These are phyloP conservation scores for Hystrix cristata DNA, from an alignment of 2,113 vertebrate species.

Conservation along the genomic window DNA sequence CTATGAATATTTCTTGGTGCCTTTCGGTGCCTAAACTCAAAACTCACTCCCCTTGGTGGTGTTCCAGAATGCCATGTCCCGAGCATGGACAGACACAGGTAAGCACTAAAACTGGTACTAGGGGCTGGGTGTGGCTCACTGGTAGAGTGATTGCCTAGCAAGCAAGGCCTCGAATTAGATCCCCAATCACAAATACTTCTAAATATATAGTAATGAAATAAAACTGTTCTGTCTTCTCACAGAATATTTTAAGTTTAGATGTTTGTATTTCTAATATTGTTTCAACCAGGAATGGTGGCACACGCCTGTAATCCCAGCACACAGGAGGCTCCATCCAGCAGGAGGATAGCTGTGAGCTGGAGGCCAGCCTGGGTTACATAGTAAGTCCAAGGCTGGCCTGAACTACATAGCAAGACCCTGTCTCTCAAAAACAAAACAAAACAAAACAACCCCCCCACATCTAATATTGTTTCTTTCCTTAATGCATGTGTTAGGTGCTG, in stretches of 20 bases:
- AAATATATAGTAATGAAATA: not conserved
- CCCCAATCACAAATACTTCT: not conserved
- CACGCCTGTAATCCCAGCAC: too few species aligned
- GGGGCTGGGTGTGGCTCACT: not conserved
- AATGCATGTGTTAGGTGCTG: not conserved
- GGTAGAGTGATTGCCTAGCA: not conserved
- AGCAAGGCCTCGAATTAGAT: not conserved
- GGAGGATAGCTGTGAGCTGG: too few species aligned
- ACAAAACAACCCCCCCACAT: too few species aligned
- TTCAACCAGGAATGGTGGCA: too few species aligned
- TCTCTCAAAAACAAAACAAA: too few species aligned
- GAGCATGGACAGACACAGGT: not conserved
- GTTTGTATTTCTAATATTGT: not conserved
- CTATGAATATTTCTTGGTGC: not conserved
- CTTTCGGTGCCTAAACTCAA: not conserved
- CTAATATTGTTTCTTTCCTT: not conserved
- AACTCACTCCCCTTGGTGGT: not conserved
- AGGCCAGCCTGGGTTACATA: too few species aligned
- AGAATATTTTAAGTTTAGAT: constrained; percentile 28
- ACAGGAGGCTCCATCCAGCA: too few species aligned
- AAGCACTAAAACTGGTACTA: not conserved
- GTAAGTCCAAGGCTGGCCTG: too few species aligned
- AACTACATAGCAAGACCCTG: too few species aligned
- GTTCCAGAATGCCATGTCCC: not conserved
- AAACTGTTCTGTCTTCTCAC: not conserved